Evolutionary conservation across 1,140 invertebrate genomes (phyloP).

Genomic region (Mactra quadrangularis): DNA sequence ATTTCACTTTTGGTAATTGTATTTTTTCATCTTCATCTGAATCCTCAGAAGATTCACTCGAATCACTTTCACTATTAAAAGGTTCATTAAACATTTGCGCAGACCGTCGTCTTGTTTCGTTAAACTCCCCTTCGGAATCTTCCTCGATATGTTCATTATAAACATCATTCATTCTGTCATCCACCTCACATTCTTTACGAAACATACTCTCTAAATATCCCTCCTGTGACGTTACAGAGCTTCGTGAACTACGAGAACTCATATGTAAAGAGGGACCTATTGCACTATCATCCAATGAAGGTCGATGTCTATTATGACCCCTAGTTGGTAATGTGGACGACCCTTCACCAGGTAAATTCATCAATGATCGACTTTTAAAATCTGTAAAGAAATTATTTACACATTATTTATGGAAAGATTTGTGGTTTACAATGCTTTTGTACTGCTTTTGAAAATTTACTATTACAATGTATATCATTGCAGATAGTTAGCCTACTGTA

Average conservation of each 20-base stretch:
- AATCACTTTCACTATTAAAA: neutral
- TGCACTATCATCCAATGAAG: conserved; percentile 46
- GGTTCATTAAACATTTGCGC: conserved; percentile 1
- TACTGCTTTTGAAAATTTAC: no score
- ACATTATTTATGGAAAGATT: no score
- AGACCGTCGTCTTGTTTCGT: neutral
- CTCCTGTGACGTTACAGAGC: conserved; percentile 57
- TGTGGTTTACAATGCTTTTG: no score
- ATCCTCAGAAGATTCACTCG: conserved; percentile 8
- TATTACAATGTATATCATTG: no score
- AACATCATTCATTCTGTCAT: conserved; percentile 48
- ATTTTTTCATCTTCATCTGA: conserved; percentile 45
- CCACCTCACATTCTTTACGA: conserved; percentile 52
- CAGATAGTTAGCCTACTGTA: no score
- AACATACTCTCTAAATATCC: conserved; percentile 57
- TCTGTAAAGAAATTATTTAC: conserved; percentile 26
- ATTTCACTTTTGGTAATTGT: conserved; percentile 48
- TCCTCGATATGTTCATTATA: conserved; percentile 49
- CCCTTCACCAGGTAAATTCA: conserved; percentile 41
- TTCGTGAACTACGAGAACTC: conserved; percentile 31
- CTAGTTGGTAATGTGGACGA: conserved; percentile 30
- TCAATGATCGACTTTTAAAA: conserved; percentile 57
- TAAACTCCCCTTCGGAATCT: conserved; percentile 37
- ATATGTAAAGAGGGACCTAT: neutral
- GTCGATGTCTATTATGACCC: conserved; percentile 30